Conservation (phyloP, 2,888 invertebrate genomes). For the Spodoptera exigua region DNA sequence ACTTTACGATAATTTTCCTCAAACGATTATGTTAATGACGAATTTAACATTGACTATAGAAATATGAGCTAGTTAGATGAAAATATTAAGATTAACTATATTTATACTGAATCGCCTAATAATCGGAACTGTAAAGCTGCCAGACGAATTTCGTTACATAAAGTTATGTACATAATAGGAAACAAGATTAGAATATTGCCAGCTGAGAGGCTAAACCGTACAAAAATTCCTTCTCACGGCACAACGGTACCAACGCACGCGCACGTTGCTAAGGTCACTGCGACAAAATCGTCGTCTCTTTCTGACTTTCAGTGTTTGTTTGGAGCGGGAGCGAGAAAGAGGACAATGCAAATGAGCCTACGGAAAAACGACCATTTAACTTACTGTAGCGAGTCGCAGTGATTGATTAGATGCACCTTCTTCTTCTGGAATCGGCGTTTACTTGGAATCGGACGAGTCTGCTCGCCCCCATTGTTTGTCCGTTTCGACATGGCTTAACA, state of each 20-base stretch:
- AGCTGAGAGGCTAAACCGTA: conserved; percentile 72
- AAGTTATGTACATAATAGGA: conserved; percentile 55
- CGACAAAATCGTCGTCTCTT: conserved; percentile 66
- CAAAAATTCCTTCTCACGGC: conserved; percentile 85
- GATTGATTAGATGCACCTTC: conserved; percentile 87
- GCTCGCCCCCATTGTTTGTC: conserved; percentile 74
- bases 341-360: conserved; percentile 77
- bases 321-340: conserved; percentile 63
- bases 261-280: conserved; percentile 78
- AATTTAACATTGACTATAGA: conserved; percentile 27
- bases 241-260: conserved; percentile 83
- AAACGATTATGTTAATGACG: conserved; percentile 28
- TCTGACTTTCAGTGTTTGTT: conserved; percentile 46
- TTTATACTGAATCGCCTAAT: no score
- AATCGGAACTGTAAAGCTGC: conserved; percentile 7
- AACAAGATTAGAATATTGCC: conserved; percentile 71
- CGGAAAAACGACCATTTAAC: conserved; percentile 77
- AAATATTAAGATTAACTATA: neutral
- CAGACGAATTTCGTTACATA: conserved; percentile 50
- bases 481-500: conserved; percentile 69
- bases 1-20: conserved; percentile 23
- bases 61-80: conserved; percentile 1
- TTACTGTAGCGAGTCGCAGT: conserved; percentile 76
- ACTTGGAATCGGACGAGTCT: conserved; percentile 69
- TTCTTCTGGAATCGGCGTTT: conserved; percentile 73